These are phyloP conservation scores for Ceyx melanurus DNA, from an alignment of 2,113 vertebrate genomes.

Conservation along the genomic window DNA sequence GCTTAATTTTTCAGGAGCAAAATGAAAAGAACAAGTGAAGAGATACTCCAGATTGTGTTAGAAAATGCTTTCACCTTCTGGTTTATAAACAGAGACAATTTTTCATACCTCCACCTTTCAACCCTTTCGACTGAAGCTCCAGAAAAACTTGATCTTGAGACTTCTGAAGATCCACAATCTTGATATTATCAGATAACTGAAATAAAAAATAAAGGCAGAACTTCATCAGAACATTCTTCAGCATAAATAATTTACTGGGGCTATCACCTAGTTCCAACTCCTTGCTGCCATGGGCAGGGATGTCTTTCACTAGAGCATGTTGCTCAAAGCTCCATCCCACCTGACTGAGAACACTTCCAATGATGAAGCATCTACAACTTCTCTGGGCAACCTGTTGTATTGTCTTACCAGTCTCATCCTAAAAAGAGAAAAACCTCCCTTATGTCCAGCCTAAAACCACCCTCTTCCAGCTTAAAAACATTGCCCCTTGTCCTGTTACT, in stretches of 20 bases:
- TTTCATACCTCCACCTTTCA: constrained; percentile 91
- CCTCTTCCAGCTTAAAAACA: not conserved
- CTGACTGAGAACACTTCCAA: not conserved
- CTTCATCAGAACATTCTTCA: not conserved
- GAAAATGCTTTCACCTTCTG: not conserved
- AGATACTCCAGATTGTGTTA: not conserved
- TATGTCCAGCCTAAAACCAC: not conserved
- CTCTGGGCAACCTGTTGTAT: not conserved
- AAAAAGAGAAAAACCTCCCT: not conserved
- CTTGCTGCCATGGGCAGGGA: not conserved
- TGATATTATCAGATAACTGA: constrained; percentile 80
- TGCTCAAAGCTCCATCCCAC: not conserved
- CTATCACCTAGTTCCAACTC: not conserved
- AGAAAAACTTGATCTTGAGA: constrained; percentile 82
- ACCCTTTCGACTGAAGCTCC: constrained; percentile 87
- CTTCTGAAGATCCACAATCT: constrained; percentile 80
- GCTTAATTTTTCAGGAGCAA: not conserved
- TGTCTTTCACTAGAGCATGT: not conserved
- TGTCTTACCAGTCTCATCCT: not conserved
- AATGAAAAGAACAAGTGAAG: not conserved
- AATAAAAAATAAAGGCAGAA: constrained; percentile 32
- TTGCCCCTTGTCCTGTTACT: not conserved
- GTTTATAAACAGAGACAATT: not conserved
- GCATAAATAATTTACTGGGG: not conserved
- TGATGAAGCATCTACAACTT: not conserved